Evolutionary conservation across 2,113 vertebrate species (phyloP), one percentile per base, ranked within the genome.

Genomic region (Prionailurus bengalensis): DNA sequence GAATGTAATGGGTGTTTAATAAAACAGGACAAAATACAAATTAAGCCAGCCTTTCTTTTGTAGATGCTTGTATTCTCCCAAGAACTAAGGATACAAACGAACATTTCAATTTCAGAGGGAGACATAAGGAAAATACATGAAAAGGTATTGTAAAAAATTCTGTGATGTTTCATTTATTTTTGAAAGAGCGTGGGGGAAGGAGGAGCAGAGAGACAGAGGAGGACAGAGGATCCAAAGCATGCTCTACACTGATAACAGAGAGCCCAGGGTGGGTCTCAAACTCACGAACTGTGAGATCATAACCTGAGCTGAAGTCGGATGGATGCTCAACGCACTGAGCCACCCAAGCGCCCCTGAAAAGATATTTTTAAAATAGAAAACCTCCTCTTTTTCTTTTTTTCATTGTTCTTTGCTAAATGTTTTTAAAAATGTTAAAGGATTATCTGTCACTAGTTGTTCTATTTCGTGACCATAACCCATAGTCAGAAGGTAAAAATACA

Each of bases 11-110:
- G 3, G 21, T 83, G 63, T 63, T 95, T 94, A 95, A 92, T 63
- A 95, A 92, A 92, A 83, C 7, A 73, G 33, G 91, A 89, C 48
- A 86, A 97, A 89, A 97, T 93, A 33, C 12, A 65, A 89, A 94
- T 93, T 48, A 88, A 70, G 9, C 53, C 0, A 19, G 33, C 4
- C 15, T 95, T 84, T 81, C 12, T 91, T 90, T 94, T 85, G 61
- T 86, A 79, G 79, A 96, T 94, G 29, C 10, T 58, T 87, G 89
- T 79, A 79, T 86, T 89, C 29, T 86, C n/a, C 29, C 2, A 82
- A 84, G 19, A 95, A 73, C 27, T 73, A 14, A 29, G 23, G 51
- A 86, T 89, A 68, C 92, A 94, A 85, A 58, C 7, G 25, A 96
- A 27, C 13, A 66, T 71, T 83, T 92, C 51, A 79, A 86, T 61